Percentiles rank a stretch among this genome's conserved stretches.
Conservation (phyloP, 2,888 invertebrate genomes). For the Agrotis puta region DNA sequence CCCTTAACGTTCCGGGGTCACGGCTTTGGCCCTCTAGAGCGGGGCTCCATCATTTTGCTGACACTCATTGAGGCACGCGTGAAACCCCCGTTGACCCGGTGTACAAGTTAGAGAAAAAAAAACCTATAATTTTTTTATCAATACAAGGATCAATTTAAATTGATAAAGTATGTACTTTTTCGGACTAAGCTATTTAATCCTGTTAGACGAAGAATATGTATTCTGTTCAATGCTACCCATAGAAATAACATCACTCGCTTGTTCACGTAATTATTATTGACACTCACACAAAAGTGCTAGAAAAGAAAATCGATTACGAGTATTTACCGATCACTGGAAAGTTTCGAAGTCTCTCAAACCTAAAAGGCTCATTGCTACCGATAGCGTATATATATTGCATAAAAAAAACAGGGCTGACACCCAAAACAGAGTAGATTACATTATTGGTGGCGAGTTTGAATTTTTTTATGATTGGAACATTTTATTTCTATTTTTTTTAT, state of each 20-base stretch:
- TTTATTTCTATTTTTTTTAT: no score
- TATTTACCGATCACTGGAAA: slow-evolving; percentile 34
- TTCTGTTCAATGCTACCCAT: background rate
- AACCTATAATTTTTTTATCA: no score
- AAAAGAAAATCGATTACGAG: slow-evolving; percentile 48
- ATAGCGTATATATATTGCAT: slow-evolving; percentile 6
- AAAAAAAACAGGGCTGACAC: slow-evolving; percentile 22
- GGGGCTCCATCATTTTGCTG: no score
- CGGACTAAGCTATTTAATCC: no score
- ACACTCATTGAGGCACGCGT: no score
- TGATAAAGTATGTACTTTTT: no score
- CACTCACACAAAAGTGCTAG: slow-evolving; percentile 8
- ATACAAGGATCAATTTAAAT: no score
- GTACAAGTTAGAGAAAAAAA: no score
- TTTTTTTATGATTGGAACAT: slow-evolving; percentile 44
- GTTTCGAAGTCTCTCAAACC: slow-evolving; percentile 3
- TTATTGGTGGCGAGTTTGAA: slow-evolving; percentile 10
- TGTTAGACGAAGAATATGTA: no score
- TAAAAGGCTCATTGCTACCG: slow-evolving; percentile 3
- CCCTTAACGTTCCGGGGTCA: no score
- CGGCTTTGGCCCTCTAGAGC: no score
- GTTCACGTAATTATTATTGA: slow-evolving; percentile 40
- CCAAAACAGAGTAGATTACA: slow-evolving; percentile 21
- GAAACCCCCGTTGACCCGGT: no score
- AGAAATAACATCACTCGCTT: background rate